These are phyloP conservation scores for Epinephelus coioides DNA, from an alignment of 2,797 vertebrate species.

Conservation along the genomic window DNA sequence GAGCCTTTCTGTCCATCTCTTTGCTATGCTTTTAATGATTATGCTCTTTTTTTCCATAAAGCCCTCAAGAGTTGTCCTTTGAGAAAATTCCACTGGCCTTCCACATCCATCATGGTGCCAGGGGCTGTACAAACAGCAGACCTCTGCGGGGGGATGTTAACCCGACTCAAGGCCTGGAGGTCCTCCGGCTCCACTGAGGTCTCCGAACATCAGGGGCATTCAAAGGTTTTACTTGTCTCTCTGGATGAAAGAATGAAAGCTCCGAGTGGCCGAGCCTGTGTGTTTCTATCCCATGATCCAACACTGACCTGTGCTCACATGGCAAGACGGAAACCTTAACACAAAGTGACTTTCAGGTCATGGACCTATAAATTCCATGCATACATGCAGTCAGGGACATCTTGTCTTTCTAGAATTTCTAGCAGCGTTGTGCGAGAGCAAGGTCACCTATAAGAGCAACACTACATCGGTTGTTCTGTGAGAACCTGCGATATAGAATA, in stretches of 20 bases:
- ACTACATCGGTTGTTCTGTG: conserved; percentile 1
- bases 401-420: conserved; percentile 34
- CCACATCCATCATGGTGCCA: conserved; percentile 45
- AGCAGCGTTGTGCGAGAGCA: conserved; percentile 26
- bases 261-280: conserved; percentile 9
- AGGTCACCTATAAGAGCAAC: conserved; percentile 51
- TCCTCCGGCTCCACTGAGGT: conserved; percentile 9
- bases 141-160: neutral
- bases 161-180: neutral
- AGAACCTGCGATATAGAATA: conserved; percentile 4
- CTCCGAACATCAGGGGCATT: neutral
- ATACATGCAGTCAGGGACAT: conserved; percentile 25
- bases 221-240: conserved; percentile 38
- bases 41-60: conserved; percentile 6
- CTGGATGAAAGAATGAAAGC: conserved; percentile 7
- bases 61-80: conserved; percentile 9
- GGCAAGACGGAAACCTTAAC: conserved; percentile 41
- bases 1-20: conserved; percentile 13
- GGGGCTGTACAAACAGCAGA: conserved; percentile 35
- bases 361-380: conserved; percentile 46
- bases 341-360: conserved; percentile 65
- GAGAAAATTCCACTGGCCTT: conserved; percentile 38
- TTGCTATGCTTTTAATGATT: conserved; percentile 15
- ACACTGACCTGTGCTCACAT: conserved; percentile 35
- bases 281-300: conserved; percentile 38